phyloP scores from a whole-genome alignment of 2,113 vertebrate genomes.

The Peromyscus californicus region DNA sequence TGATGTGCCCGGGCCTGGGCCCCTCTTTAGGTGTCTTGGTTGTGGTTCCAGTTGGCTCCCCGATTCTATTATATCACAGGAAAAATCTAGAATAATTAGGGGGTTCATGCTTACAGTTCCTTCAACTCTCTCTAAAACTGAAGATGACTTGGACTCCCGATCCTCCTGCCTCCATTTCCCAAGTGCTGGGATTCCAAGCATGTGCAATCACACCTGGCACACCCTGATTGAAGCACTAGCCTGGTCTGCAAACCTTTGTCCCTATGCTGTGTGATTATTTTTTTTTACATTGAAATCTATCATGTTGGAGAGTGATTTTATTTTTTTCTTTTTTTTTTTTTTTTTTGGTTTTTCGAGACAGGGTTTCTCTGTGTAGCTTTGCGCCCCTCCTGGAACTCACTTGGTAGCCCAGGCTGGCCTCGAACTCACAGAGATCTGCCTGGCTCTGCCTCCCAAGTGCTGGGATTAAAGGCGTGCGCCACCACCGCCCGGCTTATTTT shows the following conservation, averaged over 20 bases:
- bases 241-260: not conserved
- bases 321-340: not conserved
- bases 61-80: not conserved
- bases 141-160: not conserved
- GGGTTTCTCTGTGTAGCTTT: no score
- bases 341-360: no score
- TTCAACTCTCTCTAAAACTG: not conserved
- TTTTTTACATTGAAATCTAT: slow-evolving; percentile 12
- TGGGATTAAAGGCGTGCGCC: no score
- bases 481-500: no score
- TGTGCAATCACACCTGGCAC: not conserved
- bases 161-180: not conserved
- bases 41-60: not conserved
- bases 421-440: no score
- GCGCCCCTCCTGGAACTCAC: no score
- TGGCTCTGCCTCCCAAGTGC: no score
- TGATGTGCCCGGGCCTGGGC: not conserved
- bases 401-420: no score
- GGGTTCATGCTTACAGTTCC: no score
- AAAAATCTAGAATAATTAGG: not conserved
- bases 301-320: not conserved
- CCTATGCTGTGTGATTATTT: not conserved
- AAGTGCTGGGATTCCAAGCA: not conserved
- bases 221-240: not conserved
- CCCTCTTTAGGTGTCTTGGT: not conserved